Conservation (phyloP, 2,888 invertebrate species). For the Polydrusus tereticollis region DNA sequence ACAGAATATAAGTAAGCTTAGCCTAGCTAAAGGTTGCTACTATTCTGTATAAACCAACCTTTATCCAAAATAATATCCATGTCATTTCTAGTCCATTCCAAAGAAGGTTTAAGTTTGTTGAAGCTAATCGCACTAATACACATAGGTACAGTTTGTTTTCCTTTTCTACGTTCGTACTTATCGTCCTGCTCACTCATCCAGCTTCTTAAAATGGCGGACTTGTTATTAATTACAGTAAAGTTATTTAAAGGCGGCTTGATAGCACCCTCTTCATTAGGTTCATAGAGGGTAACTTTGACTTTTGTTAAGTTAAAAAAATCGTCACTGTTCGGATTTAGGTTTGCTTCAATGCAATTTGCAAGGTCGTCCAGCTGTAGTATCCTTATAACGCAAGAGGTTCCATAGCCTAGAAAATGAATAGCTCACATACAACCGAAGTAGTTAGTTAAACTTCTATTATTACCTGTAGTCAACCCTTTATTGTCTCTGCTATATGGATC, state of each 20-base stretch:
- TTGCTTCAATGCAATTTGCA: constrained; percentile 61
- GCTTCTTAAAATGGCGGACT: constrained; percentile 64
- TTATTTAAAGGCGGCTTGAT: constrained; percentile 65
- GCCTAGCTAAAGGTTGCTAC: not conserved
- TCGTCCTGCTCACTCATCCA: constrained; percentile 56
- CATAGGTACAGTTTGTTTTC: constrained; percentile 64
- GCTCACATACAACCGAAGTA: too few species aligned
- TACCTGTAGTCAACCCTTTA: constrained; percentile 67
- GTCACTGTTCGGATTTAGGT: constrained; percentile 59
- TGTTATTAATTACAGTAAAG: constrained; percentile 63
- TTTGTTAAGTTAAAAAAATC: constrained; percentile 62
- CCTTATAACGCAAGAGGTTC: constrained; percentile 66
- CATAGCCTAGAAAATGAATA: constrained; percentile 58
- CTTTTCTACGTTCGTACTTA: constrained; percentile 58
- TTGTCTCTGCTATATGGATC: constrained; percentile 74
- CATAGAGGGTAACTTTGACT: constrained; percentile 54
- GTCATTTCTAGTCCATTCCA: constrained; percentile 60
- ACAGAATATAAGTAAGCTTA: not conserved
- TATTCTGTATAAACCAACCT: constrained; percentile 49
- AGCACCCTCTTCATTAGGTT: constrained; percentile 57
- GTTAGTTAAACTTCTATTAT: constrained; percentile 38
- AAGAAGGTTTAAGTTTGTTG: constrained; percentile 59
- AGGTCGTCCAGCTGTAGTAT: constrained; percentile 61
- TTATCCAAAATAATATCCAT: constrained; percentile 62
- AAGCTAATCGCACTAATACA: constrained; percentile 61